A percentile compares a stretch with the other conserved stretches of the same genome.
Evolutionary conservation across 2,113 vertebrate species (phyloP).

Genomic region (Gymnobelideus leadbeateri): DNA sequence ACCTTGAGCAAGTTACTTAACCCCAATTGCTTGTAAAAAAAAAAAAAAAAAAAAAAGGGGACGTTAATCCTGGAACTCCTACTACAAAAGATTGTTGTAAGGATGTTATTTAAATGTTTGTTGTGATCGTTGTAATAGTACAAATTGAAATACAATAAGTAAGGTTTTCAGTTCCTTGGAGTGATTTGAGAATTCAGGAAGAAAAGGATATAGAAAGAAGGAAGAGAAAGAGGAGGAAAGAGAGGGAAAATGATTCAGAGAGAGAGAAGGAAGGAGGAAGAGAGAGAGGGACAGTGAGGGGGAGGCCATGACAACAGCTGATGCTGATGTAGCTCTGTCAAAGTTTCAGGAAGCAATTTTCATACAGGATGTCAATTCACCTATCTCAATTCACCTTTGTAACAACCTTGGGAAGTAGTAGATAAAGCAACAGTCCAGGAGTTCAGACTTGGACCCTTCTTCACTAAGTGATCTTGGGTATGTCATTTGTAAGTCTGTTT

Average conservation of each 20-base stretch:
- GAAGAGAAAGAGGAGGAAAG: neutral
- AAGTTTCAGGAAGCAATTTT: neutral
- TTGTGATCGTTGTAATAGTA: neutral
- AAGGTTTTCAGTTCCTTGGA: slow-evolving; percentile 28
- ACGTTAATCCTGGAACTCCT: neutral
- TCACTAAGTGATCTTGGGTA: neutral
- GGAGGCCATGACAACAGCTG: neutral
- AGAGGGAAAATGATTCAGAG: neutral
- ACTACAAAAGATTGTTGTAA: neutral
- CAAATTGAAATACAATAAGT: neutral
- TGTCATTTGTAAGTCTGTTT: neutral
- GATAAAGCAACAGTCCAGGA: neutral
- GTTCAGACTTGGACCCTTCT: neutral
- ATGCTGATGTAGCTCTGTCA: neutral
- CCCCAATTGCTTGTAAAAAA: too few relatives aligned
- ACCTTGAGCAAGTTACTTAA: too few relatives aligned
- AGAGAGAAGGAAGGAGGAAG: neutral
- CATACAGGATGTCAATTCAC: neutral
- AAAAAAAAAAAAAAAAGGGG: neutral
- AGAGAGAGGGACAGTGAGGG: neutral
- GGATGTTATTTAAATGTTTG: neutral
- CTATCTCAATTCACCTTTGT: neutral
- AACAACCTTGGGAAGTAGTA: neutral
- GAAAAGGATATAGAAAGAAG: neutral
- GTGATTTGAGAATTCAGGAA: slow-evolving; percentile 16